Percentiles rank a stretch among this genome's conserved stretches.
Conservation (phyloP, 2,797 vertebrate genomes). For the Ispidina lecontei region DNA sequence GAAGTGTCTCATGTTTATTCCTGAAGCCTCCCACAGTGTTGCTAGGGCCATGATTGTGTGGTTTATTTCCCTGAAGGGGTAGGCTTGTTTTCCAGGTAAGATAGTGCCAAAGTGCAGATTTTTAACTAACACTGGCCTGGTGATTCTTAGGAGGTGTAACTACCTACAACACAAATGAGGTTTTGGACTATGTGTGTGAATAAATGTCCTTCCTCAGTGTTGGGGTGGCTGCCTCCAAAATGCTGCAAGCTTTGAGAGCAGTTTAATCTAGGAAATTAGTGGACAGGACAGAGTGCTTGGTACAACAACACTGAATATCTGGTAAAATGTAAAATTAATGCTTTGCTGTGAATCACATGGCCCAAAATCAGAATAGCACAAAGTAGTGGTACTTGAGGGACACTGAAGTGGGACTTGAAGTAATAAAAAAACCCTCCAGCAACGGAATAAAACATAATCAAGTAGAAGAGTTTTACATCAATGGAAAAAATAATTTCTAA, state of each 20-base stretch:
- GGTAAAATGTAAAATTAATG: neutral
- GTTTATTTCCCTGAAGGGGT: neutral
- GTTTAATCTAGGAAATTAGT: neutral
- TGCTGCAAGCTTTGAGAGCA: neutral
- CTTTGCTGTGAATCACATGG: neutral
- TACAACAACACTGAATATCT: neutral
- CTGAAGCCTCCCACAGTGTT: neutral
- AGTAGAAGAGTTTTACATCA: neutral
- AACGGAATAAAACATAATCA: neutral
- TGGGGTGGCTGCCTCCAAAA: neutral
- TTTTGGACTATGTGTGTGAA: neutral
- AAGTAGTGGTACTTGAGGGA: neutral
- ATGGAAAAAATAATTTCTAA: conserved; percentile 52
- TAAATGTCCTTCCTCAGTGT: rapidly evolving
- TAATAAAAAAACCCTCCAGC: neutral
- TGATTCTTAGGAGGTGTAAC: neutral
- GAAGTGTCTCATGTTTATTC: neutral
- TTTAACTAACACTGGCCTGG: neutral
- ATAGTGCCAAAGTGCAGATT: neutral
- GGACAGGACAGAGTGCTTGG: neutral
- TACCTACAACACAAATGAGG: neutral
- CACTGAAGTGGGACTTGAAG: conserved; percentile 38
- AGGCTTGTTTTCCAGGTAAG: neutral
- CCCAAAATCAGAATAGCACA: neutral
- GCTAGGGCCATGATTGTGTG: neutral